Conservation (phyloP, 2,113 vertebrate species). For the Sminthopsis crassicaudata region DNA sequence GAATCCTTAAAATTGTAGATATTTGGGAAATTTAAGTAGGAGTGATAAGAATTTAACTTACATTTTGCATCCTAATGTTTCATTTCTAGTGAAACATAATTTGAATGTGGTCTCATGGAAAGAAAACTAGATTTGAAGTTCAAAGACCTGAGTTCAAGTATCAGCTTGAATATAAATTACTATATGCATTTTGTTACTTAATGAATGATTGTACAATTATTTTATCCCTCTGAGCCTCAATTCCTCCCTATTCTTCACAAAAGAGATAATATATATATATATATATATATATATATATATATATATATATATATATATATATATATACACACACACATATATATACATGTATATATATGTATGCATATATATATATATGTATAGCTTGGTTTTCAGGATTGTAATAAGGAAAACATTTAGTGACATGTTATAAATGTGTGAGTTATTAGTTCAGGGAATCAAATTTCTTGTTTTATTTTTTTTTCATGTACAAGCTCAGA, state of each 20-base stretch:
- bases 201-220: too few species aligned
- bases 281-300: not conserved
- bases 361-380: too few species aligned
- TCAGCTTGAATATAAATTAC: not conserved
- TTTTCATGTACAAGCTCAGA: conserved; percentile 18
- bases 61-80: not conserved
- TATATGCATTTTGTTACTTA: not conserved
- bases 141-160: not conserved
- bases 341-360: too few species aligned
- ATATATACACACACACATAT: too few species aligned
- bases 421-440: not conserved
- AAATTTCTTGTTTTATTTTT: conserved; percentile 37
- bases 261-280: not conserved
- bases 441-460: not conserved
- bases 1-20: not conserved
- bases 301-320: not conserved
- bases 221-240: not conserved
- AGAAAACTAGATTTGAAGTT: not conserved
- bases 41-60: not conserved
- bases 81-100: not conserved
- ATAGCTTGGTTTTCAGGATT: not conserved
- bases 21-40: not conserved
- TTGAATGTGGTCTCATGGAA: not conserved
- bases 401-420: not conserved
- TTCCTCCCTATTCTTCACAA: not conserved